phyloP scores from a whole-genome alignment of 2,888 invertebrate species.

The Rhamphomyia laevipes region DNA sequence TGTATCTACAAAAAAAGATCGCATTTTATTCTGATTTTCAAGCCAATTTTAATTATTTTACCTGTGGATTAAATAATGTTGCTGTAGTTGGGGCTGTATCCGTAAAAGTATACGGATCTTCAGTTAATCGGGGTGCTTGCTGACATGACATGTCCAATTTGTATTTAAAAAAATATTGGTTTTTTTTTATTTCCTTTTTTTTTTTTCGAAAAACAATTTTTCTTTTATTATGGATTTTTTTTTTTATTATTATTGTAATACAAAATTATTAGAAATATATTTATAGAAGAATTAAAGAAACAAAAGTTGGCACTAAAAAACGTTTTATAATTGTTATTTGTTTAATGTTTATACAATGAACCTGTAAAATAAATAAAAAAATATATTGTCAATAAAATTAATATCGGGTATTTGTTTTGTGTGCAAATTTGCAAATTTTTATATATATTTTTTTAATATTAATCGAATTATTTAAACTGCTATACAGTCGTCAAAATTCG shows the following conservation, averaged over 20 bases:
- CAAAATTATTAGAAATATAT: background rate
- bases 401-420: too few species aligned
- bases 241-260: background rate
- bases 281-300: too few species aligned
- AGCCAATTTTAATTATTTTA: slow-evolving; percentile 15
- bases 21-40: background rate
- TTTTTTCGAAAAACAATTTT: background rate
- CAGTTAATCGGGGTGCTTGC: slow-evolving; percentile 35
- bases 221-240: background rate
- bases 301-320: slow-evolving; percentile 3
- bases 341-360: too few species aligned
- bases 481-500: too few species aligned
- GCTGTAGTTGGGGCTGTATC: slow-evolving; percentile 35
- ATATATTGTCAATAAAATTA: too few species aligned
- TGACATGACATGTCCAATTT: slow-evolving; percentile 39
- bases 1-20: slow-evolving; percentile 8
- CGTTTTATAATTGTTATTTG: background rate
- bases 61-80: slow-evolving; percentile 37
- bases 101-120: slow-evolving; percentile 39
- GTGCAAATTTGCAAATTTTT: too few species aligned
- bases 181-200: slow-evolving; percentile 5
- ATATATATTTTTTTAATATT: too few species aligned
- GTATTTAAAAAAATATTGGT: slow-evolving; percentile 7
- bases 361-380: too few species aligned
- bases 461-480: too few species aligned